phyloP scores from a whole-genome alignment of 2,797 vertebrate species.

The Phrynocephalus forsythii region DNA sequence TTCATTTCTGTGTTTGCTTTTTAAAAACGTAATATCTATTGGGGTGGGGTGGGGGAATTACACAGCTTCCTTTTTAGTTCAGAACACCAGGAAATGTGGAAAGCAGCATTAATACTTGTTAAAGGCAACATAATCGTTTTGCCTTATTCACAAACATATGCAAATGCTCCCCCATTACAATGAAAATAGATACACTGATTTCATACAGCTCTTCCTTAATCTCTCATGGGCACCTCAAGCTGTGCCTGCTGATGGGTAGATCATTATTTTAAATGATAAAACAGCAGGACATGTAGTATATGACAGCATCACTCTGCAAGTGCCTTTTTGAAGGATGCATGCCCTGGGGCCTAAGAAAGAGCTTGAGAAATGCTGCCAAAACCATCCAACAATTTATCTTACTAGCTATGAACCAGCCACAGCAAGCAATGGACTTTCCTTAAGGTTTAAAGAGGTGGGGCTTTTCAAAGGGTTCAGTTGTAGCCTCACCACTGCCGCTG shows the following conservation, averaged over 20 bases:
- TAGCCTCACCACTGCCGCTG: background rate
- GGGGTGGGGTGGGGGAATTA: background rate
- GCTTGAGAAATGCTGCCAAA: background rate
- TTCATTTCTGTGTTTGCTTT: background rate
- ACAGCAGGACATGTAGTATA: slow-evolving; percentile 51
- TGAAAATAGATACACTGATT: slow-evolving; percentile 41
- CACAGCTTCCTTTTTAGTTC: background rate
- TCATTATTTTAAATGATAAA: slow-evolving; percentile 65
- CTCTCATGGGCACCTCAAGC: background rate
- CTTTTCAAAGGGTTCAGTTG: background rate
- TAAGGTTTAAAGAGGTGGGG: background rate
- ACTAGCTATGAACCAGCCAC: background rate
- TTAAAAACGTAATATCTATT: background rate
- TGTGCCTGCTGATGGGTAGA: slow-evolving; percentile 48
- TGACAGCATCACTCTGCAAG: slow-evolving; percentile 47
- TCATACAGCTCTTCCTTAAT: slow-evolving; percentile 36
- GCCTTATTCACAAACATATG: slow-evolving; percentile 12
- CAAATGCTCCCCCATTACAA: slow-evolving; percentile 4
- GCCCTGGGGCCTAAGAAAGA: slow-evolving; percentile 41
- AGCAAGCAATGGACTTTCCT: background rate
- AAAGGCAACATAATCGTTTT: slow-evolving; percentile 7
- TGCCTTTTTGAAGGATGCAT: slow-evolving; percentile 56
- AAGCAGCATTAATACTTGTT: background rate
- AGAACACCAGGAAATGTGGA: background rate
- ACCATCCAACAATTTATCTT: background rate